Evolutionary conservation across 2,797 vertebrate species (phyloP).

Genomic region (Crypturellus tataupa): DNA sequence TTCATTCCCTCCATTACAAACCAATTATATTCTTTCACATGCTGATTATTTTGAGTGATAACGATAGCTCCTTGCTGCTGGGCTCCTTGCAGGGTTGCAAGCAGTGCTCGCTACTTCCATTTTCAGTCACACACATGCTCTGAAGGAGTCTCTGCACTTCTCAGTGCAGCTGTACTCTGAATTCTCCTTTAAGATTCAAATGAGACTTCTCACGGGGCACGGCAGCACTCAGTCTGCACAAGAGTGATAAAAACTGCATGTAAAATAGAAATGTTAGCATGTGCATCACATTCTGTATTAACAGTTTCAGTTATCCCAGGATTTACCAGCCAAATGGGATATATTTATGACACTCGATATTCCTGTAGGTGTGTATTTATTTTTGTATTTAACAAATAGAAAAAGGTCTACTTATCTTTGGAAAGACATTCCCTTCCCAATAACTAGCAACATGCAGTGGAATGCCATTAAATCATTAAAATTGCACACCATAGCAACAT

Average conservation of each 20-base stretch:
- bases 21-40: neutral
- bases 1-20: slow-evolving; percentile 3
- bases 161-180: neutral
- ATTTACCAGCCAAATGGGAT: neutral
- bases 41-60: neutral
- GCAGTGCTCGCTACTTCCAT: neutral
- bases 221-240: neutral
- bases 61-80: neutral
- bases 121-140: neutral
- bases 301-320: neutral
- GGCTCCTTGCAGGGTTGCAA: neutral
- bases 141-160: neutral
- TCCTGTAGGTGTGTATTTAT: neutral
- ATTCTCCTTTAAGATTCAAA: neutral
- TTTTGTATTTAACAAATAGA: neutral
- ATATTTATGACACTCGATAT: neutral
- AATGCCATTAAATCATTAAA: neutral
- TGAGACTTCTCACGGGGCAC: neutral
- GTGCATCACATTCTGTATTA: neutral
- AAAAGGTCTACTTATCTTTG: neutral
- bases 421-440: neutral
- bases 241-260: neutral
- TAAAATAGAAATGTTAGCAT: neutral
- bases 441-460: neutral
- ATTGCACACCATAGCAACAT: neutral